Conservation (phyloP, 2,888 invertebrate genomes). For the Torymus aiolomorphi region DNA sequence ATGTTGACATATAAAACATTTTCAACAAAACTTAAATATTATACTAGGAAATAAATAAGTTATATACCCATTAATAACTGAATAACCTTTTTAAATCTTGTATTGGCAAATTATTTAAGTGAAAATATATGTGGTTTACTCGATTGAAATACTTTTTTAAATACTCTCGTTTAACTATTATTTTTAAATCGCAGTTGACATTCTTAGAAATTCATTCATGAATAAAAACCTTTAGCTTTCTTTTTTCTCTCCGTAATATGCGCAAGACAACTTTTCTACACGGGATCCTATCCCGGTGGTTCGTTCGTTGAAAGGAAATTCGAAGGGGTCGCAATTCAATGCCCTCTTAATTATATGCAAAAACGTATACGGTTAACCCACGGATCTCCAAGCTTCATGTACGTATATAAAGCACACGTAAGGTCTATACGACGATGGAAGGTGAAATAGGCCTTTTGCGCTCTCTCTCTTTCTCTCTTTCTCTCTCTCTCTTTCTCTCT, state of each 20-base stretch:
- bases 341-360: slow-evolving; percentile 75
- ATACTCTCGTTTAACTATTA: neutral
- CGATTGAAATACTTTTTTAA: no score
- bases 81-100: no score
- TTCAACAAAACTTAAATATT: no score
- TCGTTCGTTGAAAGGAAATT: slow-evolving; percentile 68
- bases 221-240: slow-evolving; percentile 54
- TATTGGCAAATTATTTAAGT: no score
- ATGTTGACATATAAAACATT: no score
- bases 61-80: no score
- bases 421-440: slow-evolving; percentile 33
- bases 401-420: slow-evolving; percentile 46
- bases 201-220: slow-evolving; percentile 39
- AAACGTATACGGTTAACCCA: slow-evolving; percentile 67
- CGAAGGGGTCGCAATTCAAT: slow-evolving; percentile 71
- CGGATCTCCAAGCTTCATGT: slow-evolving; percentile 54
- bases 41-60: no score
- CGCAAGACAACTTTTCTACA: slow-evolving; percentile 54
- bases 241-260: slow-evolving; percentile 37
- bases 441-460: slow-evolving; percentile 46
- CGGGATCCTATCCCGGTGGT: slow-evolving; percentile 64
- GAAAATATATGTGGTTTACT: no score
- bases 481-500: neutral
- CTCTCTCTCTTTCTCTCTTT: neutral
- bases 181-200: slow-evolving; percentile 8